Evolutionary conservation across 1,140 invertebrate genomes (phyloP), one percentile per base, ranked within the genome.

Genomic region (Drusus annulatus): DNA sequence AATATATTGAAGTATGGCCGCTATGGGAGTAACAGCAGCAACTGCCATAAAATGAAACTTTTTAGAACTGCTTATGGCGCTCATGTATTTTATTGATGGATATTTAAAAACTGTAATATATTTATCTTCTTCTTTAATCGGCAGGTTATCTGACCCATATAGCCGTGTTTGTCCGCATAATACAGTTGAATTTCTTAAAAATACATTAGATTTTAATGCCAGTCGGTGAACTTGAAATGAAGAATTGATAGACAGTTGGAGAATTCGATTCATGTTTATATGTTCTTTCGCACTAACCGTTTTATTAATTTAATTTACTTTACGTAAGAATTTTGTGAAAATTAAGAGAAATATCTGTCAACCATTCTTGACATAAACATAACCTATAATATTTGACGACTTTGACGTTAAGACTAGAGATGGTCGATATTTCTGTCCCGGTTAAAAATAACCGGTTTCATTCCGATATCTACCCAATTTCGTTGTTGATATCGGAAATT

Each of bases 81-180:
- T 25, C 28, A 58, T 58, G 74, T 79, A 83, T 77, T 77, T 81
- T 65, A 86, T 85, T 15, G 68, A 77, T 16, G 84, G 84, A 83
- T 85, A 84, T 75, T 84, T 85, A 78, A 86, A 86, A 54, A 86
- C 80, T 60, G 82, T 65, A 28, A 54, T 58, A 84, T 79, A 85
- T 50, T 75, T 73, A 8, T 51, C 60, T 62, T 68, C 60, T n/a
- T 45, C 36, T 45, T 45, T 45, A 45, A 45, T 45, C 36, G 36
- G 36, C 36, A 45, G 36, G 1, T 54, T 17, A 19, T 80, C 74
- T 8, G 16, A 56, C 45, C 19, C 45, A 15, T 80, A 68, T 51
- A 23, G 23, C 54, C 45, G n/a, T 52, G 36, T 25, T 28, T 25
- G 19, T 19, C 45, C 16, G 17, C 19, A 45, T 19, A 71, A 23